Conservation (phyloP, 2,797 vertebrate species). For the Emys orbicularis region DNA sequence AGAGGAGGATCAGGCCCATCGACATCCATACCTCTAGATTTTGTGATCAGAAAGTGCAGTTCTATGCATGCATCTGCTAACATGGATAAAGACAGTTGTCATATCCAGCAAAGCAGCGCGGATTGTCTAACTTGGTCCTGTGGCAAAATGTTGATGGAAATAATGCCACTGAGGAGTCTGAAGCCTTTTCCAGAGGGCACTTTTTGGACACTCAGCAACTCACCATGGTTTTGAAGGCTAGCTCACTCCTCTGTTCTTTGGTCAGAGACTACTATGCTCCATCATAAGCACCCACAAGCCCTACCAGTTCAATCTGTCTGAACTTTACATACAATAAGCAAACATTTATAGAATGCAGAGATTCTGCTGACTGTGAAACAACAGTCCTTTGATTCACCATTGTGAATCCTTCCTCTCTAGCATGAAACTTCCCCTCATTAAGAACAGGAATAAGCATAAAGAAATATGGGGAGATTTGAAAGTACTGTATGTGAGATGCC, state of each 20-base stretch:
- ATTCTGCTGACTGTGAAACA: neutral
- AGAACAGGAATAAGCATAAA: neutral
- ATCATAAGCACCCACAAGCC: too few species aligned
- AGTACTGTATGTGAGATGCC: neutral
- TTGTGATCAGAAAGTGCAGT: neutral
- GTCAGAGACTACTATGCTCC: neutral
- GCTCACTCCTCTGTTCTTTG: neutral
- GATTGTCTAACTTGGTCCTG: neutral
- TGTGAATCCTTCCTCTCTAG: neutral
- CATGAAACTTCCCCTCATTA: neutral
- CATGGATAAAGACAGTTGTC: neutral
- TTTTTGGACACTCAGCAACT: rapidly evolving
- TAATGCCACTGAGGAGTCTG: neutral
- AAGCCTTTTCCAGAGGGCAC: neutral
- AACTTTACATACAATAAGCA: neutral
- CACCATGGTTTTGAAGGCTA: neutral
- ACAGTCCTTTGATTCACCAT: neutral
- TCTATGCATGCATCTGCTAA: rapidly evolving
- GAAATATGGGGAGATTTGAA: neutral
- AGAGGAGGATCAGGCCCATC: neutral
- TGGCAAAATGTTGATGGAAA: neutral
- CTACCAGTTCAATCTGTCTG: neutral
- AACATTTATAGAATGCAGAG: neutral
- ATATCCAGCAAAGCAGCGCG: neutral
- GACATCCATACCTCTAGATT: neutral